Conservation (phyloP, 2,888 invertebrate species). For the Ectemnius cavifrons region DNA sequence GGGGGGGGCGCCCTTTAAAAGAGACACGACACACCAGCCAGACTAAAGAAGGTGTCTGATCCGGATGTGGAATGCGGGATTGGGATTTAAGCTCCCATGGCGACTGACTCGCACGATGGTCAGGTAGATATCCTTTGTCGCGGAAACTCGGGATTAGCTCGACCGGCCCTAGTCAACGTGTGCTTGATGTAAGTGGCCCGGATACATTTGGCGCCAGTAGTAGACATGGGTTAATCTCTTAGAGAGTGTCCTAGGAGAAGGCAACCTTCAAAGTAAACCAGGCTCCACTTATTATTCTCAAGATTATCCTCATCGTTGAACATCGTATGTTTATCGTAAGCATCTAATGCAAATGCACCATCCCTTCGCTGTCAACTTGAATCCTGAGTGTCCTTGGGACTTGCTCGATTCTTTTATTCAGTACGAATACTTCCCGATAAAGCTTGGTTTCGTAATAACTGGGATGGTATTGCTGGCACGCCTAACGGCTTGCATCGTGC, state of each 20-base stretch:
- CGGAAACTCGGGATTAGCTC: neutral
- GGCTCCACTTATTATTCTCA: too few species aligned
- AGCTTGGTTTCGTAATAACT: neutral
- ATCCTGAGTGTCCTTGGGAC: too few species aligned
- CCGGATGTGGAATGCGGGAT: constrained; percentile 8
- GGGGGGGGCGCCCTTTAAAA: too few species aligned
- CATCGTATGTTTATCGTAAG: too few species aligned
- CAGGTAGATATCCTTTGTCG: constrained; percentile 18
- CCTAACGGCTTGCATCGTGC: neutral
- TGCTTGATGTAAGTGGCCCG: neutral
- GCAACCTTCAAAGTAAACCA: too few species aligned
- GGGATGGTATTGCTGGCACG: neutral
- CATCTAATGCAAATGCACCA: too few species aligned
- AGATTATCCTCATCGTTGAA: too few species aligned
- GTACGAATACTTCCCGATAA: neutral
- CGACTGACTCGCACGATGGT: constrained; percentile 12
- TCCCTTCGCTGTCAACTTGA: too few species aligned
- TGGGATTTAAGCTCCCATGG: constrained; percentile 13
- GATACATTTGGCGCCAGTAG: neutral
- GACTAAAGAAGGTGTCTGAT: neutral
- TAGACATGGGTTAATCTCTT: too few species aligned
- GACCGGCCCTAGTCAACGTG: neutral
- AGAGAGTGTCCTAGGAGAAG: too few species aligned
- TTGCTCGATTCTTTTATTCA: neutral
- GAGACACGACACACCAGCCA: too few species aligned